Evolutionary conservation across 53 echinoderm and acorn worm species (phyloP), one percentile per base, ranked within the genome.

Genomic region (Luidia sarsii): DNA sequence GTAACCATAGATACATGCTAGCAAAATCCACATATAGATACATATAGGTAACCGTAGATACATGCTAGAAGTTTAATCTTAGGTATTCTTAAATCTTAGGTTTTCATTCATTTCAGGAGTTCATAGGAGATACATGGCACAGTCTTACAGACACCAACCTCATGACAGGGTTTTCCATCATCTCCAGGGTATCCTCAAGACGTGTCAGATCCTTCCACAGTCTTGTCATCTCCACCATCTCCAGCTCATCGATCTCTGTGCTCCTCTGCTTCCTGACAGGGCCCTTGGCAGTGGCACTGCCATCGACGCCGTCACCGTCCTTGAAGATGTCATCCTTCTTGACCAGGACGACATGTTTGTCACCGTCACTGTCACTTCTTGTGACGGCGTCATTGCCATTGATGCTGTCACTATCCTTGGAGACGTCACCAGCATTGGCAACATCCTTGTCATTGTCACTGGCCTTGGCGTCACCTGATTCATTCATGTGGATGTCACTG

Each of bases 121-220:
- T n/a, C n/a, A n/a, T n/a, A n/a, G n/a, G 11, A 41, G 41, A 41
- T 41, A 11, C 11, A 41, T 41, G 41, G 41, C 41, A 41, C 41
- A 41, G 6, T 41, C 6, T 41, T 7, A 18, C 16, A 19, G 7
- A 4, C 13, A 5, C 30, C 48, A 41, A 92, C 95, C 95, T 92
- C 81, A 95, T 74, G 32, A 92, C 65, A 18, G 95, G 95, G 62
- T 92, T 89, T 64, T 95, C 95, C 67, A 95, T 63, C 36, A 80
- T 80, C 64, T 95, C 92, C 70, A 95, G 65, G 20, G 79, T 81
- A 11, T 84, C 83, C 60, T 92, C 81, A 9, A 92, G 81, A 11
- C 64, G 57, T 48, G 75, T 82, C 5, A 92, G 33, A 39, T 90
- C 85, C 30, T 95, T 83, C 67, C 85, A 64, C 34, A 94, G 82